Percentiles rank a stretch among this genome's conserved stretches.
phyloP scores from a whole-genome alignment of 92 coral and sea anemone species.

The Ricordea florida region DNA sequence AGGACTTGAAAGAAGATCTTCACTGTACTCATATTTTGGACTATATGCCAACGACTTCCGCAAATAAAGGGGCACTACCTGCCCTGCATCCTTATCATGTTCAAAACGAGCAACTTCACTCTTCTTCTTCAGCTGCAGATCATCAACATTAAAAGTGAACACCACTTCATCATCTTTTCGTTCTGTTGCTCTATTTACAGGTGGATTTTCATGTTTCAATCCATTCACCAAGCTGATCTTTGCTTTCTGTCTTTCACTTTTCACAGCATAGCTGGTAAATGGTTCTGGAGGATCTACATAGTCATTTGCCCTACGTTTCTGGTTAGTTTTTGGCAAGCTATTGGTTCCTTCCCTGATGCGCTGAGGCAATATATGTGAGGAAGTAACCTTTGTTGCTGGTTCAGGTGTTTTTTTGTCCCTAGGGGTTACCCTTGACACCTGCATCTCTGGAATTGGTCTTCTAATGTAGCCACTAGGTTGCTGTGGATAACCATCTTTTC shows the following conservation, averaged over 20 bases:
- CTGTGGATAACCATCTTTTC: constrained; percentile 56
- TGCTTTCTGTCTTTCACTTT: neutral
- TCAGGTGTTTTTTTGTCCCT: neutral
- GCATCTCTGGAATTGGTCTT: constrained; percentile 31
- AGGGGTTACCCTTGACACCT: constrained; percentile 22
- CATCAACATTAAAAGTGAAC: constrained; percentile 80
- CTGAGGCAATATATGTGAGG: neutral
- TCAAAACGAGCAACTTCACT: constrained; percentile 30
- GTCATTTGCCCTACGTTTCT: constrained; percentile 29
- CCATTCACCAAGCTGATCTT: constrained; percentile 30
- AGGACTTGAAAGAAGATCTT: constrained; percentile 81
- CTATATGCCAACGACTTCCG: constrained; percentile 93
- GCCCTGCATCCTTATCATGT: constrained; percentile 45
- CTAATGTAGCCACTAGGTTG: constrained; percentile 37
- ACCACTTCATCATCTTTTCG: constrained; percentile 59
- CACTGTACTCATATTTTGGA: constrained; percentile 75
- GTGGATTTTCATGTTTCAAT: constrained; percentile 35
- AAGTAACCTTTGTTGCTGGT: neutral
- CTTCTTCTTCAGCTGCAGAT: constrained; percentile 74
- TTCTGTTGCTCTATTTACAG: constrained; percentile 16
- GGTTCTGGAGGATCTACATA: constrained; percentile 59
- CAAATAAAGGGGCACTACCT: constrained; percentile 79
- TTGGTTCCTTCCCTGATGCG: neutral
- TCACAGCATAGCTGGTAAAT: constrained; percentile 16
- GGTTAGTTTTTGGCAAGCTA: neutral